phyloP scores from a whole-genome alignment of 2,797 vertebrate species.

The Silurus lanzhouensis region DNA sequence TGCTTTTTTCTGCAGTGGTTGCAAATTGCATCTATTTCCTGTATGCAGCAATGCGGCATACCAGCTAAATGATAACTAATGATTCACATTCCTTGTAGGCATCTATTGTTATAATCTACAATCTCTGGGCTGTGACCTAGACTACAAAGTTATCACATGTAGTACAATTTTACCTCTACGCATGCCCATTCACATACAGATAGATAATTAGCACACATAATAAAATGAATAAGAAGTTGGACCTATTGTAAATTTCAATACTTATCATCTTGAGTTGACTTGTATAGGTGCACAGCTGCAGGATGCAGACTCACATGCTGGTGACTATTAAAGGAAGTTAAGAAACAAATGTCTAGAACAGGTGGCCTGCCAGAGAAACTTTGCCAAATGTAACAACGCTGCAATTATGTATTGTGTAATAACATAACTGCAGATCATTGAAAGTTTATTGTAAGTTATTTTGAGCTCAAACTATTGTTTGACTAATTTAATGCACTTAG shows the following conservation, averaged over 20 bases:
- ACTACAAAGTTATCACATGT: not conserved
- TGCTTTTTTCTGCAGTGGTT: constrained; percentile 16
- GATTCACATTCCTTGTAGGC: constrained; percentile 11
- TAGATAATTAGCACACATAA: not conserved
- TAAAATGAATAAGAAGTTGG: not conserved
- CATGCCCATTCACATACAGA: not conserved
- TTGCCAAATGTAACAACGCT: not conserved
- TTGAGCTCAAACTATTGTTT: constrained; percentile 2
- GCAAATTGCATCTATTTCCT: constrained; percentile 46
- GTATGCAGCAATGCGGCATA: not conserved
- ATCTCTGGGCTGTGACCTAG: not conserved
- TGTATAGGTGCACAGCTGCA: constrained; percentile 39
- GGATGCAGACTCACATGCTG: constrained; percentile 34
- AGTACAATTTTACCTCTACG: not conserved
- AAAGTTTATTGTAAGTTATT: constrained; percentile 4
- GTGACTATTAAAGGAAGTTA: constrained; percentile 48
- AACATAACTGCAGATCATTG: not conserved
- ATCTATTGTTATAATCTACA: constrained; percentile 1
- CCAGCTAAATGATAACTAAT: constrained; percentile 14
- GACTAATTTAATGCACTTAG: not conserved
- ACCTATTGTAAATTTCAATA: not conserved
- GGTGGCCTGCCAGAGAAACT: constrained; percentile 29
- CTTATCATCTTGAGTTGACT: not conserved
- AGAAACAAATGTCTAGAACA: constrained; percentile 34
- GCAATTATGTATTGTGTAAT: not conserved